Percentiles rank a stretch among this genome's conserved stretches.
Evolutionary conservation across 1,140 invertebrate species (phyloP).

Genomic region (Venustaconcha ellipsiformis): DNA sequence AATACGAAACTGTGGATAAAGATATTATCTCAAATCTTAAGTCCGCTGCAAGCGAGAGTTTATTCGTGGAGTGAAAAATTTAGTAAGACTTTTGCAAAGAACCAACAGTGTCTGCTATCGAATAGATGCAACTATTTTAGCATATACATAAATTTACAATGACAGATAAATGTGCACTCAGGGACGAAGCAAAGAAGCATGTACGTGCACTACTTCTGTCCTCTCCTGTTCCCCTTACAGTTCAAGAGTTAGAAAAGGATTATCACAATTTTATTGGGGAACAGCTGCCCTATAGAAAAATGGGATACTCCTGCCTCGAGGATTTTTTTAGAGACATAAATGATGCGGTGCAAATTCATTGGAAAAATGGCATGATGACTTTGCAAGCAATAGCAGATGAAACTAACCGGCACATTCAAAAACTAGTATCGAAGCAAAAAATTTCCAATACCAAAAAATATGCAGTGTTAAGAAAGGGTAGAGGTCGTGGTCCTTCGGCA

Average conservation of each 20-base stretch:
- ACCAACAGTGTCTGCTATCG: neutral
- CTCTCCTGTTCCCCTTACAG: slow-evolving; percentile 48
- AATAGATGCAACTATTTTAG: neutral
- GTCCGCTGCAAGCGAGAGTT: neutral
- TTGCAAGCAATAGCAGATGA: slow-evolving; percentile 48
- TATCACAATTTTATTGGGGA: slow-evolving; percentile 48
- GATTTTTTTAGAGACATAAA: slow-evolving; percentile 55
- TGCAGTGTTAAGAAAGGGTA: slow-evolving; percentile 30
- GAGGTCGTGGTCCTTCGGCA: slow-evolving; percentile 4
- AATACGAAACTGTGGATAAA: neutral
- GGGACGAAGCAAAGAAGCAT: slow-evolving; percentile 47
- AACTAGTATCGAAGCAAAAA: slow-evolving; percentile 57
- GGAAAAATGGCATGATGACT: slow-evolving; percentile 41
- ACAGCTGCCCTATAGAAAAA: slow-evolving; percentile 40
- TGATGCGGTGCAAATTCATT: slow-evolving; percentile 46
- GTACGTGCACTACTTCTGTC: slow-evolving; percentile 56
- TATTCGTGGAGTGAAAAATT: neutral
- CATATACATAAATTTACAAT: slow-evolving; percentile 24
- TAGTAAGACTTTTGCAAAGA: neutral
- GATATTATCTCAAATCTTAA: slow-evolving; percentile 1
- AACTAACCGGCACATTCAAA: slow-evolving; percentile 53
- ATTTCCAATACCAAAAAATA: slow-evolving; percentile 44
- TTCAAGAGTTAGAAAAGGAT: slow-evolving; percentile 49
- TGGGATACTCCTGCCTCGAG: slow-evolving; percentile 49
- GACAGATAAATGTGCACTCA: slow-evolving; percentile 41